Percentiles rank a stretch among this genome's conserved stretches.
phyloP scores from a whole-genome alignment of 2,797 vertebrate species.

The Dermochelys coriacea region DNA sequence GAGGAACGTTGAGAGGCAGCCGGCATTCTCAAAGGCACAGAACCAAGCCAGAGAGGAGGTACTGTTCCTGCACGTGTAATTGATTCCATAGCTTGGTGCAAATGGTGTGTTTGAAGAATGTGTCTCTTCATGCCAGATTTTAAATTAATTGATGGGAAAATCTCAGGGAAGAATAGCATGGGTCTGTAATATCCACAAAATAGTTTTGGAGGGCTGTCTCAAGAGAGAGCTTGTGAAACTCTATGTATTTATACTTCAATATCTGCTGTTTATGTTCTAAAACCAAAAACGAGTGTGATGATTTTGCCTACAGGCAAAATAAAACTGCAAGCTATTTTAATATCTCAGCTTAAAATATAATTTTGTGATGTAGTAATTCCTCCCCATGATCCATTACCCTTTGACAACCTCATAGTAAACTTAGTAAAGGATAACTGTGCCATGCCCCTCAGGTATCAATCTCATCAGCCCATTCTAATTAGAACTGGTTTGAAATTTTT shows the following conservation, averaged over 20 bases:
- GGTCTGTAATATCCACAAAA: fast-evolving
- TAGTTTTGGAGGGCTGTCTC: not conserved
- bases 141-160: not conserved
- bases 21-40: constrained; percentile 70
- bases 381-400: not conserved
- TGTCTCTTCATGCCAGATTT: not conserved
- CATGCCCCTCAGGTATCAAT: not conserved
- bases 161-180: not conserved
- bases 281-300: not conserved
- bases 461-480: not conserved
- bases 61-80: not conserved
- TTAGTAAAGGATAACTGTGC: not conserved
- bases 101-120: not conserved
- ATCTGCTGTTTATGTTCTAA: not conserved
- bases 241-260: not conserved
- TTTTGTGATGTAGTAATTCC: not conserved
- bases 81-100: not conserved
- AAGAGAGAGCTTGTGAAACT: not conserved
- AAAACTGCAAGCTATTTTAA: not conserved
- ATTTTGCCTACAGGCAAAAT: fast-evolving
- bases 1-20: constrained; percentile 64
- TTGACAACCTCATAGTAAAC: not conserved
- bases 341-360: not conserved
- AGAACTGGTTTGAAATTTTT: not conserved
- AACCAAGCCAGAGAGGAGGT: constrained; percentile 76